Conservation (phyloP, 2,113 vertebrate genomes). For the Cyphomyrus discorhynchus region DNA sequence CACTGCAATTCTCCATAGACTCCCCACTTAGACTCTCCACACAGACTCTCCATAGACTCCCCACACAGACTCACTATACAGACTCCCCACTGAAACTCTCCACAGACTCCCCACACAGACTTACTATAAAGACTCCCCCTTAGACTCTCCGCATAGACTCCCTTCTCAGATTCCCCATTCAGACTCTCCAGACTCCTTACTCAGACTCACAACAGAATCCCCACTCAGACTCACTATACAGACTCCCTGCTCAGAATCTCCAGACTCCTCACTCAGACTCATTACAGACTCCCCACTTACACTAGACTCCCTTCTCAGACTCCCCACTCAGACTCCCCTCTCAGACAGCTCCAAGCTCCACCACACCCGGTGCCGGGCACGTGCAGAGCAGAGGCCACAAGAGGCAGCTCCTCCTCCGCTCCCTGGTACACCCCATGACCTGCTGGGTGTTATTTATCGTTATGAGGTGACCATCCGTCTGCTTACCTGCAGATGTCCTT, state of each 20-base stretch:
- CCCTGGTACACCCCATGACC: not conserved
- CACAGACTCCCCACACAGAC: not conserved
- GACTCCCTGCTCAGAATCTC: not conserved
- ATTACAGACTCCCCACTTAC: not conserved
- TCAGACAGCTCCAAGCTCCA: not conserved
- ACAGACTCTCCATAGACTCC: not conserved
- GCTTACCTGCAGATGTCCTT: constrained; percentile 90
- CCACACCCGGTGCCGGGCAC: not conserved
- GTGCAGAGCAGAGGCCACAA: not conserved
- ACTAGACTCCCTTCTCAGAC: not conserved
- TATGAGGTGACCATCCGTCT: constrained; percentile 9
- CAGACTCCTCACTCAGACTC: not conserved
- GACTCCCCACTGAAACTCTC: not conserved
- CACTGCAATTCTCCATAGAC: not conserved
- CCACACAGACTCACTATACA: not conserved
- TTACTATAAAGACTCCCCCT: not conserved
- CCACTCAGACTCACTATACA: not conserved
- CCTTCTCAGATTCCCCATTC: not conserved
- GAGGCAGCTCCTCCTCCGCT: not conserved
- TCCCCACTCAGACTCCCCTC: not conserved
- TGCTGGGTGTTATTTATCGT: not conserved
- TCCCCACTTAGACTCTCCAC: not conserved
- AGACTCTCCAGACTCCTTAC: not conserved
- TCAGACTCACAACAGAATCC: not conserved
- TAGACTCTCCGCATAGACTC: not conserved